Base-by-base conservation (phyloP, 2,888 invertebrate genomes). In the Cephalotes varians region DNA sequence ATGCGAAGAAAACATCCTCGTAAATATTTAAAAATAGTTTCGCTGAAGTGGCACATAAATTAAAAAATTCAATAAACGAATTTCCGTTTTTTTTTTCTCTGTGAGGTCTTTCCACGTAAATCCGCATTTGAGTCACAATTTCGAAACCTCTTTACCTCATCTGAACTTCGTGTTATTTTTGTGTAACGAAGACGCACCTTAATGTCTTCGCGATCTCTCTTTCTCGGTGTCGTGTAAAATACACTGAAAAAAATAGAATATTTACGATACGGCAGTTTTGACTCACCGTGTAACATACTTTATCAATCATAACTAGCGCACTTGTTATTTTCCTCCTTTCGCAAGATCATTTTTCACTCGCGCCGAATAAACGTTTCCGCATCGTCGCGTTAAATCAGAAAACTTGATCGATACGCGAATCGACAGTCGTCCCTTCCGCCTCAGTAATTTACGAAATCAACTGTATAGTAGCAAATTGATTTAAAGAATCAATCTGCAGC, bases 31-130 rank as follows among this genome's bases (percentile, higher is more conserved):
- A n/a, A n/a, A n/a, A n/a, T 18, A 31, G 15, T 9, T 34, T 56
- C 40, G 18, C 21, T 5, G 21, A 77, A 77, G 9, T 21, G n/a
- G 31, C 18, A n/a, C 21, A 40, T 71, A 54, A 56, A 71, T 77
- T 54, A 71, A n/a, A n/a, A n/a, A n/a, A n/a, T n/a, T 77, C 9
- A 77, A 56, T 44, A 21, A 54, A 54, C 54, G 28, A 77, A 71
- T 56, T 71, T 56, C 28, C 31, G 44, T 64, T 64, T 9, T 65
- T 15, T 56, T 28, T 40, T 40, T 40, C 1, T 40, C 3, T 40
- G n/a, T 54, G 5, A 71, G 18, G 18, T 10, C 18, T 64, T 1
- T 15, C 4, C 2, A 15, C 44, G 5, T 34, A 56, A 71, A 31
- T 51, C 2, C 51, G 28, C 10, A 9, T 44, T 40, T 18, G 9